A percentile compares a stretch with the other conserved stretches of the same genome.
Evolutionary conservation across 2,888 invertebrate genomes (phyloP).

Genomic region (Cyclophora punctaria): DNA sequence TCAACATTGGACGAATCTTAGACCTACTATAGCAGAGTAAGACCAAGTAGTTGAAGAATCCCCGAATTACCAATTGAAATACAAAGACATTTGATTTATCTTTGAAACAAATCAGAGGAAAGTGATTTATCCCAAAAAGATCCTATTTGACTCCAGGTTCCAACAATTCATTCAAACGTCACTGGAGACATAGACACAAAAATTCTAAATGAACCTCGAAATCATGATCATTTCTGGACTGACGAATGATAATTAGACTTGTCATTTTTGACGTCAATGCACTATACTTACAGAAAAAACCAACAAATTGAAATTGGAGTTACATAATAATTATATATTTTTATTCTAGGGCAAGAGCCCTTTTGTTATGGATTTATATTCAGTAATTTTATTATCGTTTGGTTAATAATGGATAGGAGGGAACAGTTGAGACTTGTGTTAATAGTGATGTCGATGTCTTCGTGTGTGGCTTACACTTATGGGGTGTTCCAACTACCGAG

Average conservation of each 20-base stretch:
- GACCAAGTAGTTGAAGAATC: no score
- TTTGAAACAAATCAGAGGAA: no score
- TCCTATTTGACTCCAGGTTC: neutral
- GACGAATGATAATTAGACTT: no score
- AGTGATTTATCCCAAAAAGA: neutral
- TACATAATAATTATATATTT: conserved; percentile 4
- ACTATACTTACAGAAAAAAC: no score
- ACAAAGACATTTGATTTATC: no score
- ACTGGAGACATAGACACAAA: neutral
- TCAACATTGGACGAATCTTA: no score
- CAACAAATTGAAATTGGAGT: no score
- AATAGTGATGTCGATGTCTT: conserved; percentile 41
- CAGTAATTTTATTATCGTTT: no score
- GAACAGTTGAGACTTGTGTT: conserved; percentile 48
- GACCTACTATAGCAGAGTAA: no score
- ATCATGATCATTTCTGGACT: neutral
- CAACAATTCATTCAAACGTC: neutral
- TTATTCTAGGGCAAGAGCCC: conserved; percentile 6
- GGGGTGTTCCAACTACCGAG: conserved; percentile 33
- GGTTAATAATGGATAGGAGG: conserved; percentile 38
- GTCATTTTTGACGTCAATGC: no score
- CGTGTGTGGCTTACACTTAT: conserved; percentile 48
- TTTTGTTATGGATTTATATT: conserved; percentile 29
- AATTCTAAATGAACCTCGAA: neutral
- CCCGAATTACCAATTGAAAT: no score